A percentile compares a stretch with the other conserved stretches of the same genome.
Conservation (phyloP, 2,888 invertebrate genomes). For the Acanthosepion esculentum region DNA sequence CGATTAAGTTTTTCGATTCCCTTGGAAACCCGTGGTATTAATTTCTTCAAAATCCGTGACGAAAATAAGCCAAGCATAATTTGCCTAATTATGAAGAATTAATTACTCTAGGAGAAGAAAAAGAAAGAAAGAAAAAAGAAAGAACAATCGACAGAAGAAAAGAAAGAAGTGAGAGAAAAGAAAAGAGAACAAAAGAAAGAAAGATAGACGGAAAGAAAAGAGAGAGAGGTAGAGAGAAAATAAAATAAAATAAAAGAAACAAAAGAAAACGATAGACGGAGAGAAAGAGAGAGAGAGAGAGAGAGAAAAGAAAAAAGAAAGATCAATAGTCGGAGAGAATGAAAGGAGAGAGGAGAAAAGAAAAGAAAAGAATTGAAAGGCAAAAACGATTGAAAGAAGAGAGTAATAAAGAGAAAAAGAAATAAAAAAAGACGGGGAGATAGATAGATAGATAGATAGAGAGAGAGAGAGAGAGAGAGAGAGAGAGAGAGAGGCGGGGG, state of each 20-base stretch:
- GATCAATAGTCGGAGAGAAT: neutral
- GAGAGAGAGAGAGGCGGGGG: neutral
- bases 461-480: neutral
- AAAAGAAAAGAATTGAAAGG: no score
- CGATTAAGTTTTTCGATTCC: no score
- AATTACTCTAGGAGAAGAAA: neutral
- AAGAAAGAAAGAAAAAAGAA: neutral
- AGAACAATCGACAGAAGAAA: no score
- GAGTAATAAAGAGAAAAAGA: no score
- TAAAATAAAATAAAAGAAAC: neutral
- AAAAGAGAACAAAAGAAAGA: neutral
- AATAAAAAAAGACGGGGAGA: no score
- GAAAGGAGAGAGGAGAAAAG: neutral
- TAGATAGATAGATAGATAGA: neutral
- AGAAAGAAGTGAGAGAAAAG: neutral
- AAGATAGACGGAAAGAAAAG: neutral
- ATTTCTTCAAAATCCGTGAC: no score
- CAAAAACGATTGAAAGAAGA: no score
- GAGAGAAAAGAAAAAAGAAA: neutral
- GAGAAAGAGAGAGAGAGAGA: conserved; percentile 39
- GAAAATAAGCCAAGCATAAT: no score
- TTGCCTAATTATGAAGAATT: neutral
- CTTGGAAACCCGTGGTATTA: no score
- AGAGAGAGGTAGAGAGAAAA: neutral
- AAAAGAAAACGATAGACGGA: neutral